Conservation (phyloP, 2,888 invertebrate genomes). For the Agrotis segetum region DNA sequence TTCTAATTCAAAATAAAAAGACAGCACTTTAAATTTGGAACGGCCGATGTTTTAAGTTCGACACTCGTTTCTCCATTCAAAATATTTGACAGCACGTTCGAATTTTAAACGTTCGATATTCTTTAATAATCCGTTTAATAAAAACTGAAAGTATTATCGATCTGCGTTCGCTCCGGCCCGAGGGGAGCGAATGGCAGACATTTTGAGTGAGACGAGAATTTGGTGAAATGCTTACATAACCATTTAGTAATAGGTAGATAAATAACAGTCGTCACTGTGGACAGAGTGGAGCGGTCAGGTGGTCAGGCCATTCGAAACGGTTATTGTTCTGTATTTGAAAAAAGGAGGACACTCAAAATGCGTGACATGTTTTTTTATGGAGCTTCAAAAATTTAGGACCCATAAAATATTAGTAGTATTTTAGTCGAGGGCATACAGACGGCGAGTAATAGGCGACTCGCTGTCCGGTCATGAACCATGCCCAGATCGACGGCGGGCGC, state of each 20-base stretch:
- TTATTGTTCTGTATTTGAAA: constrained; percentile 34
- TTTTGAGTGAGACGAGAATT: constrained; percentile 73
- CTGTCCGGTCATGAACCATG: too few relatives aligned
- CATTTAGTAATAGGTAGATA: constrained; percentile 61
- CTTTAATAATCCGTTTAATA: constrained; percentile 52
- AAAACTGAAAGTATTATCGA: constrained; percentile 79
- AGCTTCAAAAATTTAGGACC: too few relatives aligned
- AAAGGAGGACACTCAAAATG: constrained; percentile 26
- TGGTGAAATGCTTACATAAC: constrained; percentile 87
- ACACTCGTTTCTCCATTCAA: background rate
- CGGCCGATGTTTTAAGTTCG: constrained; percentile 7
- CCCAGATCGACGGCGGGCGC: too few relatives aligned
- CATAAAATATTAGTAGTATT: too few relatives aligned
- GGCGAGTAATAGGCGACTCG: too few relatives aligned
- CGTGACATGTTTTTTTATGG: background rate
- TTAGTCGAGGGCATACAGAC: too few relatives aligned
- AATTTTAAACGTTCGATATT: constrained; percentile 22
- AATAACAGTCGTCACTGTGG: constrained; percentile 37
- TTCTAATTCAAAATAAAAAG: background rate
- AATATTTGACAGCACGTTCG: constrained; percentile 12
- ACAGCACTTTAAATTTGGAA: constrained; percentile 17
- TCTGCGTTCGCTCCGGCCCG: constrained; percentile 69
- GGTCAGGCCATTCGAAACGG: constrained; percentile 39
- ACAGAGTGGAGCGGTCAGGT: constrained; percentile 23
- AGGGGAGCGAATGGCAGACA: constrained; percentile 80